These are phyloP conservation scores for Anguilla japonica DNA, from an alignment of 2,113 vertebrate species.

Conservation along the genomic window DNA sequence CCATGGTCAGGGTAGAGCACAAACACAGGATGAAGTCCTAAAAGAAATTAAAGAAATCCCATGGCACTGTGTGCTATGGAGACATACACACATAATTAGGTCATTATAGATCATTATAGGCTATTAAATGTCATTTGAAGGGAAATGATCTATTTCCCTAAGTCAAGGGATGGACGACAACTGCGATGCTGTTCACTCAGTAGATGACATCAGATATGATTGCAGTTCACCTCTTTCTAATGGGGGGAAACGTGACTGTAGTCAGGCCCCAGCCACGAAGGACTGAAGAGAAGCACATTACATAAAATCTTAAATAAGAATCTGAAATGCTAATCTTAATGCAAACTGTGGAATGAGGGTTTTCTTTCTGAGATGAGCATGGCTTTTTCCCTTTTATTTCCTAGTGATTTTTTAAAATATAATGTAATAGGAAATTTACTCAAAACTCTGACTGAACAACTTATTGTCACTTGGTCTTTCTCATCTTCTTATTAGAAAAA, in stretches of 20 bases:
- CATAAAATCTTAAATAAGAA: background rate
- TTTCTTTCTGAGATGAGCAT: background rate
- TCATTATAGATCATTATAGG: constrained; percentile 1
- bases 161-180: background rate
- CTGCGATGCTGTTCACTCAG: background rate
- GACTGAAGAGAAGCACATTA: background rate
- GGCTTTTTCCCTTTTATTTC: background rate
- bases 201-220: background rate
- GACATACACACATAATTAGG: background rate
- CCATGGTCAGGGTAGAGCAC: background rate
- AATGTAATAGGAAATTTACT: background rate
- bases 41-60: background rate
- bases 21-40: background rate
- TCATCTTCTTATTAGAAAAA: background rate
- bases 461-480: background rate
- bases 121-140: constrained; percentile 20
- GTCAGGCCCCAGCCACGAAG: too few species aligned
- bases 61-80: background rate
- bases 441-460: background rate
- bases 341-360: too few species aligned
- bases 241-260: background rate
- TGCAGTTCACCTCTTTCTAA: background rate
- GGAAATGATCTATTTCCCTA: constrained; percentile 14
- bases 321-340: background rate
- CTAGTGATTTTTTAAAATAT: background rate